Conservation (phyloP, 2,888 invertebrate species). For the Sesamia inferens region DNA sequence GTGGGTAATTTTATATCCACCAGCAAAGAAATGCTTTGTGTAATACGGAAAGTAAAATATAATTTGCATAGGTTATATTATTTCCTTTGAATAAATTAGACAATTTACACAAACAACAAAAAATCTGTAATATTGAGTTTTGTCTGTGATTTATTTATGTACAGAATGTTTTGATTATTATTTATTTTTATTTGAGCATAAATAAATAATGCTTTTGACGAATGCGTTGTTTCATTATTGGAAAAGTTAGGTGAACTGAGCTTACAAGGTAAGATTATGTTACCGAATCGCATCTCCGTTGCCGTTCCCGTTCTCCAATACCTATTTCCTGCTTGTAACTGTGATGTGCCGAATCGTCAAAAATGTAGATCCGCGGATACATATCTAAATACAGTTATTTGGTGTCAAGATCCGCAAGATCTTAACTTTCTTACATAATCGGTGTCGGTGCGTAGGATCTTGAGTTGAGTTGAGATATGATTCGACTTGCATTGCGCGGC, state of each 20-base stretch:
- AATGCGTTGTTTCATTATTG: slow-evolving; percentile 20
- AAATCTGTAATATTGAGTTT: slow-evolving; percentile 48
- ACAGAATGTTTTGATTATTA: slow-evolving; percentile 59
- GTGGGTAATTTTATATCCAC: not conserved
- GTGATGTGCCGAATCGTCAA: no score
- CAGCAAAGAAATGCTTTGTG: not conserved
- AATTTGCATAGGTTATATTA: not conserved
- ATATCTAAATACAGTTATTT: no score
- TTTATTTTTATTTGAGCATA: slow-evolving; percentile 57
- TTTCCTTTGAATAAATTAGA: not conserved
- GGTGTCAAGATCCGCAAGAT: no score
- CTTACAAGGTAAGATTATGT: no score
- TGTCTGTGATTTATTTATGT: slow-evolving; percentile 70
- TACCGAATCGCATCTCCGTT: not conserved
- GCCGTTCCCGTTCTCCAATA: not conserved
- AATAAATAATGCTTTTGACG: slow-evolving; percentile 66
- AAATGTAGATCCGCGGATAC: no score
- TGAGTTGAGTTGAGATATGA: no score
- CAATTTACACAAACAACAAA: not conserved
- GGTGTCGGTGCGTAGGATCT: no score
- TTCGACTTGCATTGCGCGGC: no score
- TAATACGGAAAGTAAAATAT: not conserved
- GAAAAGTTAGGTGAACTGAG: no score
- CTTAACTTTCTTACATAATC: no score
- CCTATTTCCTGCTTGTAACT: not conserved